Conservation (phyloP, 2,888 invertebrate genomes). For the Scaptomyza caliginosa region DNA sequence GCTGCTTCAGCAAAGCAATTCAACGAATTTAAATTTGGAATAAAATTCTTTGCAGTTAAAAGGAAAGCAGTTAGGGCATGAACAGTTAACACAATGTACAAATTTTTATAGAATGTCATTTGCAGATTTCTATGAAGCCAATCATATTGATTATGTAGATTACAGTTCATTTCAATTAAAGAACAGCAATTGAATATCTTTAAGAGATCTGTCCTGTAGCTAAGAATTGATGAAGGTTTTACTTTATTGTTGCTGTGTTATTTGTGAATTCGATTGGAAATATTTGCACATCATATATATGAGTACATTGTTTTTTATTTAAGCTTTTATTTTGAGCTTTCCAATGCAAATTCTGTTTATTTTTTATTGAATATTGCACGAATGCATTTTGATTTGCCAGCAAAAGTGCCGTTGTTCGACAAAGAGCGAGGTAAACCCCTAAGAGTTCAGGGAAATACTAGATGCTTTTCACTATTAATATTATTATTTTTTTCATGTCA, state of each 20-base stretch:
- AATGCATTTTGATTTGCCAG: slow-evolving; percentile 36
- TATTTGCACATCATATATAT: neutral
- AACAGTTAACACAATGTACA: neutral
- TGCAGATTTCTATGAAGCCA: neutral
- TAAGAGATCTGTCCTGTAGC: neutral
- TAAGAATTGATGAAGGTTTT: neutral
- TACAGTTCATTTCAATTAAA: neutral
- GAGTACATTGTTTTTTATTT: neutral
- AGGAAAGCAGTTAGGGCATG: neutral
- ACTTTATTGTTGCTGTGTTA: neutral
- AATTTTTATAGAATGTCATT: neutral
- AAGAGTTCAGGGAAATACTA: neutral
- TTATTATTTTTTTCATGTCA: neutral
- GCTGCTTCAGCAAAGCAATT: neutral
- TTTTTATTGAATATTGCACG: slow-evolving; percentile 11
- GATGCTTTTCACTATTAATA: slow-evolving; percentile 2
- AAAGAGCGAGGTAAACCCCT: neutral
- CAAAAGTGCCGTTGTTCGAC: slow-evolving; percentile 13
- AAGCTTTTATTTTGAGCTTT: slow-evolving; percentile 1
- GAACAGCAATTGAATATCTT: neutral
- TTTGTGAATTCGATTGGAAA: slow-evolving; percentile 1
- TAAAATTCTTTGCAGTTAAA: neutral
- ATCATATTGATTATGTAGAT: neutral
- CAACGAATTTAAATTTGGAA: neutral
- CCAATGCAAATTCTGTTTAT: neutral